Percentiles rank a stretch among this genome's conserved stretches.
Conservation (phyloP, 2,113 vertebrate species). For the Australoheros scitulus region DNA sequence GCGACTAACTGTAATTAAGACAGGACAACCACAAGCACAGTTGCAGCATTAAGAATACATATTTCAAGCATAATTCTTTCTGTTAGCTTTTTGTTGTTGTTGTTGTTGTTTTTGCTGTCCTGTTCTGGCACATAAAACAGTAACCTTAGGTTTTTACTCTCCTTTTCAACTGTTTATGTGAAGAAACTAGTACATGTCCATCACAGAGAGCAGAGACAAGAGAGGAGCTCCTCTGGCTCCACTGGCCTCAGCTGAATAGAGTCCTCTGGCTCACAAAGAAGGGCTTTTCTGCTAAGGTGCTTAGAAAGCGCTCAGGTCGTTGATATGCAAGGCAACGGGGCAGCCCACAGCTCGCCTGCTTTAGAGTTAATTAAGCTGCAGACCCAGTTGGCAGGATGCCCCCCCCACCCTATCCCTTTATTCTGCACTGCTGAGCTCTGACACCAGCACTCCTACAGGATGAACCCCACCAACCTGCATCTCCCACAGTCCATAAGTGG, state of each 20-base stretch:
- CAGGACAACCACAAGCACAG: neutral
- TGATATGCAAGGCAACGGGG: conserved; percentile 87
- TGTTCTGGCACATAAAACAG: conserved; percentile 13
- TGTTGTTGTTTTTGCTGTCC: neutral
- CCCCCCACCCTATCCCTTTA: conserved; percentile 15
- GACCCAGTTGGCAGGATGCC: conserved; percentile 73
- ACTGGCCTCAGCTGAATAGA: conserved; percentile 68
- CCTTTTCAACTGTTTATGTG: conserved; percentile 45
- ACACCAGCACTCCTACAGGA: conserved; percentile 57
- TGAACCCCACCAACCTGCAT: conserved; percentile 18
- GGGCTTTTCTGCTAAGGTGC: conserved; percentile 82
- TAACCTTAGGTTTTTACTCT: neutral
- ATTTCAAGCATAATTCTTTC: neutral
- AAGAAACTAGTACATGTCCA: conserved; percentile 32
- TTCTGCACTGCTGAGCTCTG: conserved; percentile 31
- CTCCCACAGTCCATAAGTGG: neutral
- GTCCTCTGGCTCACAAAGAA: conserved; percentile 83
- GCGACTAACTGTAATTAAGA: neutral
- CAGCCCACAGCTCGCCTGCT: conserved; percentile 78
- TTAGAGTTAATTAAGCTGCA: conserved; percentile 82
- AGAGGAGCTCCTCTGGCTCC: conserved; percentile 53
- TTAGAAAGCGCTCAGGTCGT: conserved; percentile 82
- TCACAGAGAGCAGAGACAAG: conserved; percentile 48
- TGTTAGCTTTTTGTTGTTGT: accelerated
- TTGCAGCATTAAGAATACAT: neutral